A percentile compares a stretch with the other conserved stretches of the same genome.
Conservation (phyloP, 2,888 invertebrate species). For the Sisyra nigra region DNA sequence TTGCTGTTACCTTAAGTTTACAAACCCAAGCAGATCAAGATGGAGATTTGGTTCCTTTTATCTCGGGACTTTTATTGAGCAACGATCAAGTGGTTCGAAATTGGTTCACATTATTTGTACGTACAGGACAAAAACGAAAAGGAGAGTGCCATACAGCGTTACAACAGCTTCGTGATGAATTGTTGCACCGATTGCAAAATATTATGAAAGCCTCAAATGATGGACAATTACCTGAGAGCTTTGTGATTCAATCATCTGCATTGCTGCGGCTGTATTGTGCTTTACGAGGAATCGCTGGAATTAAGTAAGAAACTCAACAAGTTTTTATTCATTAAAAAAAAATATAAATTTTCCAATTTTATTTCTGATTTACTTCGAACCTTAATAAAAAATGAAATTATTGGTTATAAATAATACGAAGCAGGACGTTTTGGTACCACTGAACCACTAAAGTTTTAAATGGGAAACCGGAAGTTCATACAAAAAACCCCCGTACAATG, state of each 20-base stretch:
- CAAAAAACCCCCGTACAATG: no score
- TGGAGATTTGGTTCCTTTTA: slow-evolving; percentile 46
- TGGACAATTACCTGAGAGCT: slow-evolving; percentile 40
- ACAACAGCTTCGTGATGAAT: slow-evolving; percentile 55
- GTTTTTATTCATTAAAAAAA: neutral
- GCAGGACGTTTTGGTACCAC: no score
- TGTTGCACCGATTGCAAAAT: slow-evolving; percentile 50
- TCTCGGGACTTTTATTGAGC: slow-evolving; percentile 56
- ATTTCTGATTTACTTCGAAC: neutral
- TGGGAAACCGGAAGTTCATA: no score
- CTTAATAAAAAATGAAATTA: no score
- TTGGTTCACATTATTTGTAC: slow-evolving; percentile 86
- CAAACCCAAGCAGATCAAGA: slow-evolving; percentile 29
- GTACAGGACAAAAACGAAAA: slow-evolving; percentile 73
- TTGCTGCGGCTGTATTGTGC: slow-evolving; percentile 82
- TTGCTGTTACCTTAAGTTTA: slow-evolving; percentile 70
- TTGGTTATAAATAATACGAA: no score
- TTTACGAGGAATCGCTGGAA: slow-evolving; percentile 78
- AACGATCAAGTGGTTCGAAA: slow-evolving; percentile 76
- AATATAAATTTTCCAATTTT: neutral
- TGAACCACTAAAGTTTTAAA: no score
- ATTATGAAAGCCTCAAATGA: slow-evolving; percentile 45
- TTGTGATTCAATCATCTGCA: slow-evolving; percentile 77
- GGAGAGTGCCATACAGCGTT: slow-evolving; percentile 58
- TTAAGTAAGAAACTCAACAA: slow-evolving; percentile 52